Conservation (phyloP, 2,113 vertebrate species). For the Ptilorrhoa leucosticta region DNA sequence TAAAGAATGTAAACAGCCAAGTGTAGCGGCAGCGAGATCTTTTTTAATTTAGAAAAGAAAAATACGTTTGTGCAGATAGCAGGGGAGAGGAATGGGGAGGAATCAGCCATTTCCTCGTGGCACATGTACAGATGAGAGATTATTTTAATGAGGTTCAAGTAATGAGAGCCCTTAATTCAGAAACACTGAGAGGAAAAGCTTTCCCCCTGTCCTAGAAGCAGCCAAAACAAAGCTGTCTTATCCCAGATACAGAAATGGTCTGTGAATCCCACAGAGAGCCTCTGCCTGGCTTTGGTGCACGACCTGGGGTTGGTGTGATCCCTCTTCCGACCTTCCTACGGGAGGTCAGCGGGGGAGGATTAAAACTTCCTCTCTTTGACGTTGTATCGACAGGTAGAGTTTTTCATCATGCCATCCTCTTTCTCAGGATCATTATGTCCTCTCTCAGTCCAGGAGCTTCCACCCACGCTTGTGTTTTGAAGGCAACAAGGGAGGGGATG, state of each 20-base stretch:
- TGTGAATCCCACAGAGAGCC: neutral
- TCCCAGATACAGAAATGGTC: neutral
- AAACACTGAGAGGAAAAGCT: neutral
- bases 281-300: neutral
- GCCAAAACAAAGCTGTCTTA: slow-evolving; percentile 46
- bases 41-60: slow-evolving; percentile 49
- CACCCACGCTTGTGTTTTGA: neutral
- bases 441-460: neutral
- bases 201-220: neutral
- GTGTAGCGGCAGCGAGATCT: neutral
- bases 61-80: neutral
- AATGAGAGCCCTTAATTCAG: slow-evolving; percentile 21
- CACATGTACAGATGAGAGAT: slow-evolving; percentile 17
- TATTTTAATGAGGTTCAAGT: slow-evolving; percentile 52
- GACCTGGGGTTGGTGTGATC: neutral
- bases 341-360: neutral
- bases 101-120: neutral
- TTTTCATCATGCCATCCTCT: neutral
- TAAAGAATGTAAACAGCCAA: slow-evolving; percentile 43
- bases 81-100: neutral
- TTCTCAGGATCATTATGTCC: neutral
- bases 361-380: neutral
- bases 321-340: neutral
- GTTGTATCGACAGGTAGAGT: neutral
- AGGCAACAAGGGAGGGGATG: neutral